Evolutionary conservation across 2,888 invertebrate species (phyloP).

Genomic region (Alloscopus bannaensis): DNA sequence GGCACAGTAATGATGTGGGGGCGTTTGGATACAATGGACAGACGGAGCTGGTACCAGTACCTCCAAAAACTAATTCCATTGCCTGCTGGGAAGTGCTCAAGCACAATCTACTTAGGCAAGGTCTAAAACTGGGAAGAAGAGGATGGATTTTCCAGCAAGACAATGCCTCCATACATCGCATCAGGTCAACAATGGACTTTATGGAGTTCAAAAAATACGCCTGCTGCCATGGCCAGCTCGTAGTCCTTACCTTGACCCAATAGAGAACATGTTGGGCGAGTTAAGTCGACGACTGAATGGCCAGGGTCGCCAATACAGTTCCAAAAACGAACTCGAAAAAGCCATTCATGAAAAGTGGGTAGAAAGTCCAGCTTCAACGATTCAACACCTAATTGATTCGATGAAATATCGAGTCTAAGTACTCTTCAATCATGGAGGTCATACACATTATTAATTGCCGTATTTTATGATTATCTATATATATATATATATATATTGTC

Average conservation of each 20-base stretch:
- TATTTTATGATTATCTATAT: too few species aligned
- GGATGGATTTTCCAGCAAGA: slow-evolving; percentile 52
- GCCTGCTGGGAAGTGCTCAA: slow-evolving; percentile 33
- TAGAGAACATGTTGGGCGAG: slow-evolving; percentile 59
- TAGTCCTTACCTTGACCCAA: slow-evolving; percentile 48
- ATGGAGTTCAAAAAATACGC: slow-evolving; percentile 11
- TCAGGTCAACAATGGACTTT: slow-evolving; percentile 21
- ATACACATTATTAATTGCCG: too few species aligned
- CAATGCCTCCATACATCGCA: slow-evolving; percentile 40
- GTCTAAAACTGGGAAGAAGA: slow-evolving; percentile 26
- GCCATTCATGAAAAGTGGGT: too few species aligned
- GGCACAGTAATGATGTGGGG: slow-evolving; percentile 42
- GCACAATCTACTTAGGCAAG: slow-evolving; percentile 3
- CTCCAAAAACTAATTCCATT: slow-evolving; percentile 4
- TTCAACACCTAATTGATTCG: too few species aligned
- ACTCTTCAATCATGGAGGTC: too few species aligned
- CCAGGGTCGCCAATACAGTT: too few species aligned
- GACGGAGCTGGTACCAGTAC: slow-evolving; percentile 6
- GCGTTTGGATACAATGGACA: slow-evolving; percentile 42
- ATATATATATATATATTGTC: too few species aligned
- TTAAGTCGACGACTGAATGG: too few species aligned
- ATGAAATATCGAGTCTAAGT: too few species aligned
- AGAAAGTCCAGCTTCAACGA: too few species aligned
- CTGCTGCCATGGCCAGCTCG: slow-evolving; percentile 35
- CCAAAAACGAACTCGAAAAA: too few species aligned